Base-by-base conservation (phyloP, 2,797 vertebrate species). In the Eurystomus glaucurus region DNA sequence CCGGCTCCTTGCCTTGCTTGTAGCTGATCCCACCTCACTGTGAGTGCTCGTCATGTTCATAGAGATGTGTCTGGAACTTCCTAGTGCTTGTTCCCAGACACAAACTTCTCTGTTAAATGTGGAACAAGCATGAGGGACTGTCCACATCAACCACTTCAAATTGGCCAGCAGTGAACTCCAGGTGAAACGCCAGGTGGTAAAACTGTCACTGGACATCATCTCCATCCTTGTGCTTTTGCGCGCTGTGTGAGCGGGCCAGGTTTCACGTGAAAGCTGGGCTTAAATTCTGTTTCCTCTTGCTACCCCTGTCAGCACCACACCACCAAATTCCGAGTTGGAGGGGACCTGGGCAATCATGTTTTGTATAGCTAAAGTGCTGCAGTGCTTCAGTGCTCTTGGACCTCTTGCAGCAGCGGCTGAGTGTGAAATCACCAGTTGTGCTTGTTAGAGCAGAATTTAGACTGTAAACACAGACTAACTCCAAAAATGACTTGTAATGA, bases 161-260 rank as follows among this genome's bases (percentile, higher is more conserved):
- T 52, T 71, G 66, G 45, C 58, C 51, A 10, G 17, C 70, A 57
- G 52, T 74, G 41, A 78, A 9, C 37, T 82, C 13, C 23, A 60
- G 66, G 39, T 79, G 72, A 68, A 88, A 50, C 0, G 0, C 29
- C 25, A 54, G 66, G 16, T 31, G 51, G 9, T 29, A 26, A 28
- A 80, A 17, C 43, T 80, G 29, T 48, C 68, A 7, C 6, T 18
- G 28, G 52, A 21, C 20, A 4, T 31, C 9, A 4, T 23, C 80
- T 79, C 68, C 50, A 25, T 74, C 31, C 2, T 2, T 3, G 5
- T 54, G 37, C 39, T 66, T 92, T 57, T 52, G 50, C 70, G 18
- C 31, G 5, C 29, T 58, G 37, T 52, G 45, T 19, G 8, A 45
- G 54, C 62, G 79, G 48, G 23, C 35, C 61, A 46, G 51, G 35